Base-by-base conservation (phyloP, 2,113 vertebrate species). In the Piprites chloris region DNA sequence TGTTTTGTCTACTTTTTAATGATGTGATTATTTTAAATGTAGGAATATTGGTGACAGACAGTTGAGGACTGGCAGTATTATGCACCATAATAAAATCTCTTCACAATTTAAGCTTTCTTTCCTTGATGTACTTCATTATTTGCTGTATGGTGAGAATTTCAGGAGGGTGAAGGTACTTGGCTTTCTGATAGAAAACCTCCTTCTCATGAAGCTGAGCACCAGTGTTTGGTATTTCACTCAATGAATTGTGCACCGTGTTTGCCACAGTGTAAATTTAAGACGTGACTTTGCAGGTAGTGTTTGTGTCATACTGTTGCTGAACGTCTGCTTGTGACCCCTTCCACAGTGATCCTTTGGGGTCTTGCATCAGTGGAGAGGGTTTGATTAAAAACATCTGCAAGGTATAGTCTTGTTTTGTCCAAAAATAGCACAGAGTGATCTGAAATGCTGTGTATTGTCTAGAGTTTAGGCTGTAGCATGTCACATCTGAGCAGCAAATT, bases 201-300 rank as follows among this genome's bases (percentile, higher is more conserved):
- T 68, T 68, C 46, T 68, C 15, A 1, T 27, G 47, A 59, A 44
- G 28, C 27, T 75, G 49, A 69, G 42, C 27, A 42, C 23, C 27
- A n/a, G 0, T 0, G 2, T 44, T 49, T 63, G 27, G 4, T 69
- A 7, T 81, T 75, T 69, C 39, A 26, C 49, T 52, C 27, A 6
- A 12, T 21, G 37, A 69, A 23, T 44, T 62, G 15, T 35, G 23
- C 21, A 18, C 28, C 12, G 23, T 47, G 28, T 53, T 68, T 61
- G 42, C 2, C 2, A 0, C 6, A 22, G 30, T 18, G 30, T 26
- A 35, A 27, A 22, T 46, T 68, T 14, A 33, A 12, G 58, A 79
- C 58, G 27, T 53, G 24, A 6, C 14, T 90, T 75, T 80, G 41
- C 62, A 47, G 30, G 66, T 61, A 14, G 21, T 21, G 32, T 76